Evolutionary conservation across 2,797 vertebrate genomes (phyloP), one percentile per base, ranked within the genome.

Genomic region (Helostoma temminkii): DNA sequence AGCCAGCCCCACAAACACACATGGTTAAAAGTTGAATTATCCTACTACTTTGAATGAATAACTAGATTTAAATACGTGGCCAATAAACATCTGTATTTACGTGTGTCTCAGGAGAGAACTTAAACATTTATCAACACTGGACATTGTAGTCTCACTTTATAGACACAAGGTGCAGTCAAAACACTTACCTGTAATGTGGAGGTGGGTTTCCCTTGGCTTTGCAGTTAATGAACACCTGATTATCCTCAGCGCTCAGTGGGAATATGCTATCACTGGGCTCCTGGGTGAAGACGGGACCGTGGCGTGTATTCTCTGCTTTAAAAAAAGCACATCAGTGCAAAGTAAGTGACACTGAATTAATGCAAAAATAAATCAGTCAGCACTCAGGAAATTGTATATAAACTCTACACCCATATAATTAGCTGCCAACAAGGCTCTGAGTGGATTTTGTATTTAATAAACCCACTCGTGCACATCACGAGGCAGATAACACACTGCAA

Each of bases 231-330:
- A 96, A 96, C 79, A 97, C 95, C 83, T 95, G 94, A 88, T 92
- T 96, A 89, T 98, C 96, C 50, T 96, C 95, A 0, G 93, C 92
- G 78, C 93, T 95, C 91, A 97, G 72, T 5, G 96, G 96, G 76
- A 98, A 97, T 89, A 96, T 91, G 1, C 94, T 24, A 77, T 94
- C 95, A 80, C 93, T 94, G 12, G 96, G 96, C 85, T 98, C 96
- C 88, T 97, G 96, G 32, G 95, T 94, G 84, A 99, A 98, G 74
- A 96, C 89, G 0, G 97, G 96, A 24, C 96, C 96, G 0, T 96
- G 96, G 65, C 93, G 93, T 0, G 88, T 87, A 61, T 85, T 91
- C 76, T 94, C 96, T 96, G 92, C 82, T 21, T 22, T 63, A 70
- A 73, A 61, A 73, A 37, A 50, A 53, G 48, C 43, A 80, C 48